These are phyloP conservation scores for Sminthurinus signatus DNA, from an alignment of 1,140 invertebrate genomes.

Conservation along the genomic window DNA sequence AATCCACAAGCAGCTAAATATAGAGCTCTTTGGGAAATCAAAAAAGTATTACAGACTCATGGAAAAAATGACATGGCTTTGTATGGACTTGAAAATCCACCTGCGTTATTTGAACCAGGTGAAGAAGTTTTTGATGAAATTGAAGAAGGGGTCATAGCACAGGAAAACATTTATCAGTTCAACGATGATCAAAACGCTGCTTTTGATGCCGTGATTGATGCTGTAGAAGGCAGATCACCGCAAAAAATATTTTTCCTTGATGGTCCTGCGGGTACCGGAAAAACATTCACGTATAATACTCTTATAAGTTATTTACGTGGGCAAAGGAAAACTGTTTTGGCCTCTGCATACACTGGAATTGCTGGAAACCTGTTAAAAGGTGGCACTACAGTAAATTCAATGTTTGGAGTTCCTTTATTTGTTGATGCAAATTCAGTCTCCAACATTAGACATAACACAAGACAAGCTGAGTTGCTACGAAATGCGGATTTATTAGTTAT, in stretches of 20 bases:
- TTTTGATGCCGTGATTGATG: neutral
- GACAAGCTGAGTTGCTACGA: neutral
- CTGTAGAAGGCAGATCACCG: neutral
- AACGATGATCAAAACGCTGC: neutral
- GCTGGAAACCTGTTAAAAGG: slow-evolving; percentile 16
- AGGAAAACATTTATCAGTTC: slow-evolving; percentile 38
- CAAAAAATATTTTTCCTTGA: slow-evolving; percentile 14
- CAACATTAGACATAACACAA: neutral
- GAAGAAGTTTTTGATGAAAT: slow-evolving; percentile 1
- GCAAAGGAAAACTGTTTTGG: neutral
- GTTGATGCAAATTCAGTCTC: neutral
- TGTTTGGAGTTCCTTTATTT: slow-evolving; percentile 11
- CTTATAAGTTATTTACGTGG: neutral
- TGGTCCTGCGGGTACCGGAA: slow-evolving; percentile 17
- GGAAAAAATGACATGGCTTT: neutral
- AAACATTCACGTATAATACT: slow-evolving; percentile 13
- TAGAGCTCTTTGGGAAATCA: slow-evolving; percentile 1
- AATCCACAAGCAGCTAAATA: neutral
- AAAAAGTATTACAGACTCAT: neutral
- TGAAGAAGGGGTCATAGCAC: slow-evolving; percentile 39
- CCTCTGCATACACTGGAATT: slow-evolving; percentile 15
- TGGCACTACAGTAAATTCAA: slow-evolving; percentile 17
- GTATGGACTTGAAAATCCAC: neutral
- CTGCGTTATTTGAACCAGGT: slow-evolving; percentile 6
- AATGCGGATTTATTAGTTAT: slow-evolving; percentile 5